Conservation (phyloP, 2,888 invertebrate species). For the Celastrina argiolus region DNA sequence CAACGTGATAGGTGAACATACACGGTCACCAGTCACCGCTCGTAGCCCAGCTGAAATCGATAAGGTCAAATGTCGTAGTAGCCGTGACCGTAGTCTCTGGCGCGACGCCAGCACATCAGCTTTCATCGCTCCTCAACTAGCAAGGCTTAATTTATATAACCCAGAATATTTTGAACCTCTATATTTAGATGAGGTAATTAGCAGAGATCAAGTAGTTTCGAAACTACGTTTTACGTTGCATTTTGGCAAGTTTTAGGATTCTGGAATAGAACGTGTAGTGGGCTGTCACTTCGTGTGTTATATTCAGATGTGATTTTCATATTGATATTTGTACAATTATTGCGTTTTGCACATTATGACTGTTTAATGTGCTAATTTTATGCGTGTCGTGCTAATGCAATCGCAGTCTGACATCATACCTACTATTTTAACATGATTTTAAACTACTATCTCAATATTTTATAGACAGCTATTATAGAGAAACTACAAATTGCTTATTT, state of each 20-base stretch:
- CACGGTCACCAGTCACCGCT: background rate
- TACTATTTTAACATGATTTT: too few species aligned
- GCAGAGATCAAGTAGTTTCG: background rate
- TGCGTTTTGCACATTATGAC: background rate
- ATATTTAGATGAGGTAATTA: background rate
- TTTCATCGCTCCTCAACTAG: slow-evolving; percentile 6
- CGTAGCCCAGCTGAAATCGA: background rate
- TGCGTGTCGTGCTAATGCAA: background rate
- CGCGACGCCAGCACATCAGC: background rate
- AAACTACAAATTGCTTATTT: too few species aligned
- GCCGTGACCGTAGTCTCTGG: slow-evolving; percentile 25
- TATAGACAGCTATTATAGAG: too few species aligned
- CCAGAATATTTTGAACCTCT: background rate
- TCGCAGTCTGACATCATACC: background rate
- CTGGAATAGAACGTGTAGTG: background rate
- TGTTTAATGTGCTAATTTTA: background rate
- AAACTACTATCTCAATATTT: too few species aligned
- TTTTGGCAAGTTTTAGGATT: background rate
- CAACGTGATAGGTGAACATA: too few species aligned
- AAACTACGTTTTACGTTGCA: background rate
- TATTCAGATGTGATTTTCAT: background rate
- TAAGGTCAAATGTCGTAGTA: slow-evolving; percentile 21
- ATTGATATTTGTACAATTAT: background rate
- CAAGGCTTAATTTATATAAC: background rate
- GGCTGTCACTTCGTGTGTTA: too few species aligned